Evolutionary conservation across 2,113 vertebrate species (phyloP).

Genomic region (Lanius ludovicianus): DNA sequence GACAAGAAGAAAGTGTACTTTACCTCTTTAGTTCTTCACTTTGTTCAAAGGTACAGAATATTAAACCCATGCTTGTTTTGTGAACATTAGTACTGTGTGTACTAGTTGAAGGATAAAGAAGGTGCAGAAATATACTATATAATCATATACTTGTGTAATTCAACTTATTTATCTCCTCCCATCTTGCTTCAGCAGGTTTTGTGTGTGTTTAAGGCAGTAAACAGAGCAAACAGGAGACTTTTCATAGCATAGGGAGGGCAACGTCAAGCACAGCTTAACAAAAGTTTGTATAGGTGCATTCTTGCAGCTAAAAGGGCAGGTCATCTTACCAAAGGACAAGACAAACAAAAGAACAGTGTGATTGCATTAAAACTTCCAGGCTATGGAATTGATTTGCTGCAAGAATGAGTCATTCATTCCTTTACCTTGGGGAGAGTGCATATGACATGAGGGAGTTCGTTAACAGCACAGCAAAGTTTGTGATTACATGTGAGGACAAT

Average conservation of each 20-base stretch:
- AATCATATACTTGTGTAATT: not conserved
- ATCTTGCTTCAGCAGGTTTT: not conserved
- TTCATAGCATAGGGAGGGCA: not conserved
- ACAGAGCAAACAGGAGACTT: not conserved
- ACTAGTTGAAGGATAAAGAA: not conserved
- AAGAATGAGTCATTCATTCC: not conserved
- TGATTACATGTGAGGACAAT: not conserved
- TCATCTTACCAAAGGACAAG: not conserved
- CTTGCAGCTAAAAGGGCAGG: not conserved
- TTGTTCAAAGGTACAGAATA: not conserved
- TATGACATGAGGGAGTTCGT: not conserved
- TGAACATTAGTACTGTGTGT: not conserved
- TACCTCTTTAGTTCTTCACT: not conserved
- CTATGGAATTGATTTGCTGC: not conserved
- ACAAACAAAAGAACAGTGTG: not conserved
- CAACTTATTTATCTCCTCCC: not conserved
- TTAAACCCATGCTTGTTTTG: not conserved
- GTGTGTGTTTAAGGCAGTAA: not conserved
- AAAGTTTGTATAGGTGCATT: not conserved
- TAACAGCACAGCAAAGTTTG: not conserved
- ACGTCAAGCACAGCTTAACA: not conserved
- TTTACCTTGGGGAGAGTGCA: not conserved
- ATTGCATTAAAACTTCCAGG: not conserved
- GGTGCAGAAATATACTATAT: not conserved
- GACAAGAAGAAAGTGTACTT: not conserved